Conservation (phyloP, 92 coral and sea anemone species). For the Diadumene lineata region DNA sequence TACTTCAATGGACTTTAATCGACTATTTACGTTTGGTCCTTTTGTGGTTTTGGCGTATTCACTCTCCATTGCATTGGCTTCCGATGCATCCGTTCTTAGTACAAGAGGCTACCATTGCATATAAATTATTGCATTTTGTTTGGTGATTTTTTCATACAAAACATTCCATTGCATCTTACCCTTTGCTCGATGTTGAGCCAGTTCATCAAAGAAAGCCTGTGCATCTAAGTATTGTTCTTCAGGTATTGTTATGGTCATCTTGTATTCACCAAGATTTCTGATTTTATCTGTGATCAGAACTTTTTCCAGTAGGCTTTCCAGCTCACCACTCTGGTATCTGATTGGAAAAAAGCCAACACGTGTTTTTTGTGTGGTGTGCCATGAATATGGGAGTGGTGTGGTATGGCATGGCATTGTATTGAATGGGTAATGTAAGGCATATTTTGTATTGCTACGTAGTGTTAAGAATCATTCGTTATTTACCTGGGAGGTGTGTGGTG, state of each 20-base stretch:
- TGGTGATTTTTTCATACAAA: no score
- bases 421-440: background rate
- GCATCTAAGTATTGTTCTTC: slow-evolving; percentile 12
- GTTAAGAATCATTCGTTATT: no score
- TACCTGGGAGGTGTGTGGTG: no score
- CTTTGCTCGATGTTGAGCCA: background rate
- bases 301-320: background rate
- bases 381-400: no score
- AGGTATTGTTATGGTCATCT: background rate
- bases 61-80: no score
- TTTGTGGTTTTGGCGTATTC: no score
- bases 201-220: background rate
- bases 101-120: no score
- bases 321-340: slow-evolving; percentile 3
- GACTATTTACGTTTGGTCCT: no score
- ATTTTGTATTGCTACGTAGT: no score
- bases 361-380: background rate
- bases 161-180: background rate
- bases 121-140: no score
- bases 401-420: background rate
- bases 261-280: background rate
- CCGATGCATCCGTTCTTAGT: no score
- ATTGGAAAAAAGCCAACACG: background rate
- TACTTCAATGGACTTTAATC: no score
- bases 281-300: background rate